Base-by-base conservation (phyloP, 1,140 invertebrate species). In the Macrotrachela quadricornifera region DNA sequence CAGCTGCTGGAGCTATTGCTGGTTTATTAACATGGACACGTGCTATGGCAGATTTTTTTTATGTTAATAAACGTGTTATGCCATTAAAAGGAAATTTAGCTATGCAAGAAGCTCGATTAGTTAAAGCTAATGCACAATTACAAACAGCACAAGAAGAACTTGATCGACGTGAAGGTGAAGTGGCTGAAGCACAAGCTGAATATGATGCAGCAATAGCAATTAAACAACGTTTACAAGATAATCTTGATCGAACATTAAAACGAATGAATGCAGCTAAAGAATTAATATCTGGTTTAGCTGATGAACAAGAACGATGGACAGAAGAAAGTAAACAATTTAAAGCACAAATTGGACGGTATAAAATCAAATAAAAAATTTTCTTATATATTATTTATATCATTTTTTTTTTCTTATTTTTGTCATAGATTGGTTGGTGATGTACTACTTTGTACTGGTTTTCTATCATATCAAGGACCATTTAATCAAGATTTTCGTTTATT, bases 201-300 rank as follows among this genome's bases (percentile, higher is more conserved):
- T 95, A 94, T 66, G 84, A 92, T 65, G 75, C 79, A 46, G 90
- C 90, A 4, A 84, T 94, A 45, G 76, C 77, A 17, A 85, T 92
- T 61, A 94, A 92, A 68, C 83, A 92, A 68, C 76, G 84, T 49
- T 53, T 73, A 46, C 59, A 67, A 56, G 85, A 92, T 62, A 86
- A 86, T 43, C 86, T 87, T 0, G 86, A 87, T 65, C 77, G 80
- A 0, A 94, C 88, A 64, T 68, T 90, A 18, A 75, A 84, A 37
- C 94, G 94, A 74, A 94, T 94, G 88, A 86, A 80, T 13, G 83
- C 86, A 0, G 90, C 88, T 0, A 87, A 84, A 11, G 81, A 85
- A 6, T 70, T 95, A 1, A 94, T 95, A 49, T 87, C 87, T 66
- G 88, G 88, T 6, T 71, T 95, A 45, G 85, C 80, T 6, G 86